These are phyloP conservation scores for Rhea americana DNA, from an alignment of 2,113 vertebrate genomes.

Conservation along the genomic window DNA sequence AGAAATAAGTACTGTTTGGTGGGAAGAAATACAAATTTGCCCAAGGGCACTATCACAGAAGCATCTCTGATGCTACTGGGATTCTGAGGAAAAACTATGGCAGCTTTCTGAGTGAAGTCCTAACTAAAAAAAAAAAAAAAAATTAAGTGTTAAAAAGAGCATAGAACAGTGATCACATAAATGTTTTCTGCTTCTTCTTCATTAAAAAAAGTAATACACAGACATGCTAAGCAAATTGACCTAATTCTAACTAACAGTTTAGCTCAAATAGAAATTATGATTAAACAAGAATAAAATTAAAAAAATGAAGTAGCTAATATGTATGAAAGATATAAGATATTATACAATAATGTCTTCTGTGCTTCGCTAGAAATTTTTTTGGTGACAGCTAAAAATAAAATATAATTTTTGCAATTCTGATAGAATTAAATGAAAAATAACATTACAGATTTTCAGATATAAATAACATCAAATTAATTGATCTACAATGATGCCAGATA, in stretches of 20 bases:
- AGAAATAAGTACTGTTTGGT: not conserved
- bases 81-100: not conserved
- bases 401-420: not conserved
- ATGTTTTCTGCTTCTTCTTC: not conserved
- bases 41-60: not conserved
- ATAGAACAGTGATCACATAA: not conserved
- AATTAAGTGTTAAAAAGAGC: not conserved
- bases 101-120: not conserved
- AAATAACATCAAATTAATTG: constrained; percentile 20
- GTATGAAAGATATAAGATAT: not conserved
- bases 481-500: not conserved
- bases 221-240: not conserved
- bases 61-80: not conserved
- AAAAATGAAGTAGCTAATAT: not conserved
- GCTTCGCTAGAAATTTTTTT: not conserved
- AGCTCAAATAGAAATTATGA: not conserved
- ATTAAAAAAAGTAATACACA: not conserved
- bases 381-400: not conserved
- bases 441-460: constrained; percentile 1
- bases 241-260: not conserved
- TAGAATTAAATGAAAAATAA: constrained; percentile 17
- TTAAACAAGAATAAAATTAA: not conserved
- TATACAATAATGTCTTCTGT: not conserved
- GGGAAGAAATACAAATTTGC: not conserved
- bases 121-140: not conserved